Percentiles rank a stretch among this genome's conserved stretches.
These are phyloP conservation scores for Ispidina picta DNA, from an alignment of 2,797 vertebrate genomes.

Conservation along the genomic window DNA sequence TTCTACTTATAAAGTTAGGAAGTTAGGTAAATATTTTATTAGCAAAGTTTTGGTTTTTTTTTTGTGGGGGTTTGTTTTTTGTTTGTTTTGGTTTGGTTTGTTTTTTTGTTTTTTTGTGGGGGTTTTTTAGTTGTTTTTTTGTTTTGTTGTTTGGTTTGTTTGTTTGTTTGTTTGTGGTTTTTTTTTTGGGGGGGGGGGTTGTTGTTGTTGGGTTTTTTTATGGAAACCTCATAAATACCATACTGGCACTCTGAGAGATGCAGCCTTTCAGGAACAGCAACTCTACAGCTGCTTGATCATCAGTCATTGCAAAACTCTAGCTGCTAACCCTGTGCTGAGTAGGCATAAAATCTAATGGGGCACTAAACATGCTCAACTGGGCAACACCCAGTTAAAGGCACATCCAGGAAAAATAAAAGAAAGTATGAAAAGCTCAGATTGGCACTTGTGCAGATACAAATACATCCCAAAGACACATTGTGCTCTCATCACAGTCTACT, in stretches of 20 bases:
- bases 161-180: too few relatives aligned
- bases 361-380: not conserved
- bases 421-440: not conserved
- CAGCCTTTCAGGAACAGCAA: not conserved
- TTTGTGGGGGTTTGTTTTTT: too few relatives aligned
- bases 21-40: not conserved
- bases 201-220: not conserved
- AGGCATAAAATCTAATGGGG: not conserved
- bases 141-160: too few relatives aligned
- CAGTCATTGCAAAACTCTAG: not conserved
- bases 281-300: not conserved
- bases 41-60: not conserved
- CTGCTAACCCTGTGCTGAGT: not conserved
- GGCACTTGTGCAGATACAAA: not conserved
- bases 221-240: not conserved
- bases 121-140: too few relatives aligned
- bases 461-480: not conserved
- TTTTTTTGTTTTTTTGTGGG: too few relatives aligned
- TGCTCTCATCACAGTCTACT: fast-evolving
- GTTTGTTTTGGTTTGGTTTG: too few relatives aligned
- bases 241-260: not conserved
- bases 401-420: not conserved
- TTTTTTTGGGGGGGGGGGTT: too few relatives aligned
- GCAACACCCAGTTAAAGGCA: slow-evolving; percentile 9
- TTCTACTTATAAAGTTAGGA: not conserved